Base-by-base conservation (phyloP, 2,797 vertebrate genomes). In the Sphaeramia orbicularis region DNA sequence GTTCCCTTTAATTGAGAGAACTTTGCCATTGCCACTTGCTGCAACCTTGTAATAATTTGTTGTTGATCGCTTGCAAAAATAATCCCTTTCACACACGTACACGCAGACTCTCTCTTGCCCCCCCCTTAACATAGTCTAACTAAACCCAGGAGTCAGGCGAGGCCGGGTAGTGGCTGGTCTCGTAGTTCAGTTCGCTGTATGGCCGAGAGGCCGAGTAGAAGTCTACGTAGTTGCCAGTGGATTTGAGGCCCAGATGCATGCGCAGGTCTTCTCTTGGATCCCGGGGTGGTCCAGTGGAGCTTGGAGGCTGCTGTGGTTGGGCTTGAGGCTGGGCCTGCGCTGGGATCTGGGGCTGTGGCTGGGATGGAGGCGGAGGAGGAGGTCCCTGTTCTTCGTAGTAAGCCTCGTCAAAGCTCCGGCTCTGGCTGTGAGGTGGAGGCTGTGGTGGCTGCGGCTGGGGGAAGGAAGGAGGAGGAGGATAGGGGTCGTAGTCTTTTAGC, bases 71-170 rank as follows among this genome's bases (percentile, higher is more conserved):
- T 86, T 88, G 78, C 79, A 81, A 89, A 88, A 90, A 89, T 71
- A 78, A 89, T 80, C 81, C 83, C 86, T 73, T 80, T 83, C 63
- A 76, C 68, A 80, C 84, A 76, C 81, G 19, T 60, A 76, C 78
- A 83, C 81, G 79, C 63, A 81, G 74, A 86, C 63, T 64, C 73
- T 66, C 61, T 72, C 15, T 57, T 66, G 27, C 48, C 65, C 81
- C 51, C 67, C 68, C 72, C 67, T 70, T 35, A 37, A 42, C 30
- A 48, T 16, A 43, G 62, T 71, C 54, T 43, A 63, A 80, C 95
- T 96, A 99, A 92, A 99, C 97, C 97, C 97, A 99, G 86, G 97
- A 99, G 94, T 99, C 97, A 37, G 97, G 97, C 24, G 97, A 98
- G 88, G 96, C 97, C 48, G 97, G 97, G 91, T 98, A 98, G 95